phyloP scores from a whole-genome alignment of 2,113 vertebrate genomes.

The Lycaon pictus region DNA sequence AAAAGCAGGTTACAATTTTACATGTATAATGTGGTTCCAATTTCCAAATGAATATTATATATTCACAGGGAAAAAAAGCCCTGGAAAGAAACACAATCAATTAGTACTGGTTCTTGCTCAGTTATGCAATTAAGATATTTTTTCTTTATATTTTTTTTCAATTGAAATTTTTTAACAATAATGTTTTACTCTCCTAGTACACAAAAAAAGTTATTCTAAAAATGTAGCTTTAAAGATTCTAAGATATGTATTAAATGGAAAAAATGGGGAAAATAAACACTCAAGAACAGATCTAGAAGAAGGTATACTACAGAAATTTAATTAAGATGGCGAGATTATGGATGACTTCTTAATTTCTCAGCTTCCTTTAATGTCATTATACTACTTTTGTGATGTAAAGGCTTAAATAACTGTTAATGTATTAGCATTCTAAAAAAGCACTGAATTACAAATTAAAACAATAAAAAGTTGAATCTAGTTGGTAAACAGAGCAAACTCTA shows the following conservation, averaged over 20 bases:
- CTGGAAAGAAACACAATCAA: neutral
- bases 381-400: neutral
- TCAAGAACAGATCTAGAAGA: neutral
- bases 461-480: constrained; percentile 28
- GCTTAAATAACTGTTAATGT: neutral
- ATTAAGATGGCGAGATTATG: neutral
- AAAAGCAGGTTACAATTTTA: neutral
- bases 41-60: neutral
- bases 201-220: neutral
- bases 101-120: neutral
- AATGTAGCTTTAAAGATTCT: neutral
- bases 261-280: neutral
- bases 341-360: neutral
- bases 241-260: neutral
- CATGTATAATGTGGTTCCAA: neutral
- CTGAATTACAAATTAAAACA: constrained; percentile 49
- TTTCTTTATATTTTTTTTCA: constrained; percentile 14
- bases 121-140: neutral
- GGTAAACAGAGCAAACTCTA: neutral
- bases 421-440: neutral
- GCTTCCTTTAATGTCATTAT: neutral
- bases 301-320: neutral
- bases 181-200: neutral
- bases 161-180: constrained; percentile 25
- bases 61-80: neutral